Conservation (phyloP, 2,797 vertebrate species). For the Parotocinclus haroldoi region DNA sequence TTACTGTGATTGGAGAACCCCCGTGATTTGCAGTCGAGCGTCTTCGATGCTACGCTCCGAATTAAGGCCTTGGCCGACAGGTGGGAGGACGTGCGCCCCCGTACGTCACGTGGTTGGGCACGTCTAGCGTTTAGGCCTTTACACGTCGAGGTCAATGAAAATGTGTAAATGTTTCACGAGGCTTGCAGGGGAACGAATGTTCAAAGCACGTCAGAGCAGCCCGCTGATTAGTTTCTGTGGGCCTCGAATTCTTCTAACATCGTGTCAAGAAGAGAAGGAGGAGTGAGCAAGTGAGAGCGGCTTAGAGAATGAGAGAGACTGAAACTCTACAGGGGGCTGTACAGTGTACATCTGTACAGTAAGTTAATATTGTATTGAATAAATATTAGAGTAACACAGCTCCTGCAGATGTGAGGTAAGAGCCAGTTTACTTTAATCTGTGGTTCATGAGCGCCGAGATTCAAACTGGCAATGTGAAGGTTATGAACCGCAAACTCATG, state of each 20-base stretch:
- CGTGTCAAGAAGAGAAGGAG: constrained; percentile 58
- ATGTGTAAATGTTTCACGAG: constrained; percentile 59
- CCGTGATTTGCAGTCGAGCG: constrained; percentile 43
- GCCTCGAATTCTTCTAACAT: constrained; percentile 60
- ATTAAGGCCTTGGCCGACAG: constrained; percentile 32
- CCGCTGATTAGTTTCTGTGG: constrained; percentile 69
- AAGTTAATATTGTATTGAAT: too few species aligned
- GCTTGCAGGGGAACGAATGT: background rate
- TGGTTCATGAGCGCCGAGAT: too few species aligned
- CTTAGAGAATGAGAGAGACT: too few species aligned
- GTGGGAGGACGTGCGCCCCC: constrained; percentile 51
- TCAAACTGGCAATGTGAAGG: too few species aligned
- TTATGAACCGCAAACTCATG: too few species aligned
- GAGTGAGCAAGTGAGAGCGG: too few species aligned
- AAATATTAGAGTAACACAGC: too few species aligned
- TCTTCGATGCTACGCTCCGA: background rate
- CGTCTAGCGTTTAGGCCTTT: constrained; percentile 49
- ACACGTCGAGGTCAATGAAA: constrained; percentile 56
- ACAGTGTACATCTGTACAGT: too few species aligned
- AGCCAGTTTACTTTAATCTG: too few species aligned
- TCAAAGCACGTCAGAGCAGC: constrained; percentile 42
- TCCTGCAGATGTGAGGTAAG: too few species aligned
- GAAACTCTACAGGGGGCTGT: too few species aligned
- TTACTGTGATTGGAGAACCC: constrained; percentile 59
- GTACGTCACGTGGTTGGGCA: background rate